Evolutionary conservation across 92 coral and sea anemone genomes (phyloP).

Genomic region (Parazoanthus darwini): DNA sequence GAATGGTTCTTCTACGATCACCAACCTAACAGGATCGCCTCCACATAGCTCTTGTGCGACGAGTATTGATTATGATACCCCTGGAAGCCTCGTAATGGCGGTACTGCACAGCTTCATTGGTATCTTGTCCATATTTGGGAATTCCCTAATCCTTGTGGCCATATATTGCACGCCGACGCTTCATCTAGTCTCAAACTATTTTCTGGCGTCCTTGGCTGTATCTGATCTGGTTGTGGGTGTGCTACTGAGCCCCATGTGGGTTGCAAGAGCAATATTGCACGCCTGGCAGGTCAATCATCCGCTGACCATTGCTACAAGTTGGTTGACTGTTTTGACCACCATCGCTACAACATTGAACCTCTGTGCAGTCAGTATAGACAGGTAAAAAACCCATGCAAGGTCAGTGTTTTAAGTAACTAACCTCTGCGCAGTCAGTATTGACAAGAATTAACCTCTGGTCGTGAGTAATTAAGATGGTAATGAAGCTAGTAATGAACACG

Average conservation of each 20-base stretch:
- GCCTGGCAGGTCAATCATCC: constrained; percentile 30
- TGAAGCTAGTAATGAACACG: too few species aligned
- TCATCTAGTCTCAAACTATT: constrained; percentile 15
- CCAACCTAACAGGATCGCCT: not conserved
- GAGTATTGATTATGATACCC: not conserved
- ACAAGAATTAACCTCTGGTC: too few species aligned
- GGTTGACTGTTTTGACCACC: constrained; percentile 26
- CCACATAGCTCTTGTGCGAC: not conserved
- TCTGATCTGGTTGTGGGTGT: constrained; percentile 34
- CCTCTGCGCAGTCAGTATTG: not conserved
- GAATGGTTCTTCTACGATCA: not conserved
- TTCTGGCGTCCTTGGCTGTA: constrained; percentile 29
- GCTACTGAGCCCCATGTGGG: constrained; percentile 32
- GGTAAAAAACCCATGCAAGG: not conserved
- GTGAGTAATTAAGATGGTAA: too few species aligned
- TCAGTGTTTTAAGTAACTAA: not conserved
- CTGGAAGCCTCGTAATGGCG: constrained; percentile 12
- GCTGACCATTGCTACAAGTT: constrained; percentile 15
- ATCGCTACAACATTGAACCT: constrained; percentile 36
- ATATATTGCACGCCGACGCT: constrained; percentile 28
- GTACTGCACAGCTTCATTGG: constrained; percentile 16
- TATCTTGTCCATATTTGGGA: constrained; percentile 38
- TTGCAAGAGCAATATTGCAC: constrained; percentile 23
- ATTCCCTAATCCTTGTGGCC: constrained; percentile 11
- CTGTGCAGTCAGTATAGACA: constrained; percentile 38